Base-by-base conservation (phyloP, 2,888 invertebrate genomes). In the Notocelia uddmanniana region DNA sequence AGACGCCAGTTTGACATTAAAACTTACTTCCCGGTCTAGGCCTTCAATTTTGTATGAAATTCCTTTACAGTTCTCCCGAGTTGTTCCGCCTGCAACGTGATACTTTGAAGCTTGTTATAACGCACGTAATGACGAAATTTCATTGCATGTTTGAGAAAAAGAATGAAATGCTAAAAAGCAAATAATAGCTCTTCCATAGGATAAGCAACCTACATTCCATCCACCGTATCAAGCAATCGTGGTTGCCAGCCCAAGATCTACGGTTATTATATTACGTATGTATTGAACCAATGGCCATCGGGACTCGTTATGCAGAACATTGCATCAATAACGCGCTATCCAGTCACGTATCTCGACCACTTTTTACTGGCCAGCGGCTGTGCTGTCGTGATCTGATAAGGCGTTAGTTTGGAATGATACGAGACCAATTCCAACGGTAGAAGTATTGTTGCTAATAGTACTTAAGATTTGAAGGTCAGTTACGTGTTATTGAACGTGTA, bases 321-420 rank as follows among this genome's bases (percentile, higher is more conserved):
- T 77, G 77, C 70, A 58, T 72, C 69, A 75, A 66, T 73, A 74
- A 73, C 73, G 62, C 45, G 76, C 74, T 74, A 75, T 76, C 75
- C 73, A 68, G 73, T 75, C 74, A 64, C 74, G 64, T 69, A 74
- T 62, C 58, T 62, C 66, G 67, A 66, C 68, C 69, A 60, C 63
- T 74, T 74, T 67, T 69, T 69, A 66, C 69, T 60, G 45, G 45
- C 37, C 52, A 15, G 11, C 5, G 63, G 15, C 37, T 37, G 21
- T 13, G 54, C 1, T 9, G 50, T 21, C 34, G 10, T 19, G 21
- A 23, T 21, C 21, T 21, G 5, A 54, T n/a, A 37, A 3, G 52
- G 10, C 52, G 5, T 64, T 64, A 58, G 31, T 50, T 19, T 50
- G 45, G 41, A 37, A 18, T 50, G 15, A 57, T 60, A 68, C 50